Evolutionary conservation across 37 sponge, comb jelly and placozoan genomes (phyloP).

Genomic region (Oscarella lobularis): DNA sequence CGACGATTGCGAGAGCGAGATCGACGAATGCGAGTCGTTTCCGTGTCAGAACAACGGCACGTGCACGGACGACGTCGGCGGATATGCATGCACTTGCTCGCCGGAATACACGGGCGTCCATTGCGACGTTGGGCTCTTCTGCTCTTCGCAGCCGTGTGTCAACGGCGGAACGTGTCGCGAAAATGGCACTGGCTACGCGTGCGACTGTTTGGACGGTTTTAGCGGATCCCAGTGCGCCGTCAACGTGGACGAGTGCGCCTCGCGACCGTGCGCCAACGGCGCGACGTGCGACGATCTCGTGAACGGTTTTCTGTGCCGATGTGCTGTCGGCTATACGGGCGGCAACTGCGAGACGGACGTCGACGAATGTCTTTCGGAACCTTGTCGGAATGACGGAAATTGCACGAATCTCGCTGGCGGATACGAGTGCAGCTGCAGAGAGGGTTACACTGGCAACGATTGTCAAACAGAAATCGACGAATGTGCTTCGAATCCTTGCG

Average conservation of each 20-base stretch:
- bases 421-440: background rate
- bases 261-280: background rate
- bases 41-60: conserved; percentile 21
- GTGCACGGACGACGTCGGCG: conserved; percentile 6
- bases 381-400: background rate
- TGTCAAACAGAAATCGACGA: conserved; percentile 12
- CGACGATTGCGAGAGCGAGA: background rate
- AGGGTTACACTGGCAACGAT: conserved; percentile 9
- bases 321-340: conserved; percentile 26
- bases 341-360: conserved; percentile 7
- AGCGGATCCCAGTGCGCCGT: conserved; percentile 18
- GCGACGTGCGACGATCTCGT: conserved; percentile 4
- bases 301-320: conserved; percentile 19
- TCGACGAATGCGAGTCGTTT: conserved; percentile 3
- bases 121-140: conserved; percentile 11
- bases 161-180: conserved; percentile 46
- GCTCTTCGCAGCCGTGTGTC: conserved; percentile 22
- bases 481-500: conserved; percentile 14
- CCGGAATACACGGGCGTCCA: conserved; percentile 4
- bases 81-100: conserved; percentile 8
- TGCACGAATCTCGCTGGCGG: background rate
- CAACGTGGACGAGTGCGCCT: conserved; percentile 35
- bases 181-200: background rate
- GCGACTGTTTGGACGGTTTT: conserved; percentile 13
- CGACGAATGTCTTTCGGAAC: background rate